Base-by-base conservation (phyloP, 2,888 invertebrate genomes). In the Julus scandinavius region DNA sequence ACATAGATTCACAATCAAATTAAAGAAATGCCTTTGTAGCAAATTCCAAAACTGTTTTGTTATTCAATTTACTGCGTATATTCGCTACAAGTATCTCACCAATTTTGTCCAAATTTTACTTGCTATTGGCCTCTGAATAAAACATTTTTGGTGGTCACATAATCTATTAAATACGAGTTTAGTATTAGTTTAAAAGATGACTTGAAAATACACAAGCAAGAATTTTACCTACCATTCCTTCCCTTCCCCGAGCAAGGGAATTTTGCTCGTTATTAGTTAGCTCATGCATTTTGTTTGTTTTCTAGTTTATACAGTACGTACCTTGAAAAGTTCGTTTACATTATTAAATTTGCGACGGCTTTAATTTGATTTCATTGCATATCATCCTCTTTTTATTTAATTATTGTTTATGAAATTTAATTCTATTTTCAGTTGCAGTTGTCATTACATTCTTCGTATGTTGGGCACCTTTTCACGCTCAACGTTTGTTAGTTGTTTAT, bases 391-490 rank as follows among this genome's bases (percentile, higher is more conserved):
- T 54, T 17, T 3, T 0, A 85, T 1, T 45, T 45, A 11, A 20
- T 29, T 87, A 20, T n/a, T 7, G n/a, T 50, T 45, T 45, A 13
- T 50, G 13, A 20, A 17, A 38, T 86, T 86, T 0, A 83, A n/a
- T 20, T 87, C 85, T 54, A 89, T 89, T 90, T 89, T 88, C 93
- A 98, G 98, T 96, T 90, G 97, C 97, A 1, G 98, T 98, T 41
- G 98, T 98, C 88, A 94, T 98, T 9, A 96, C 97, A 50, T 98
- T 98, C 93, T 98, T 98, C 93, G 93, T 97, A 13, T 98, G 98
- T 93, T 98, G 98, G 98, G 97, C 97, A 0, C 98, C 98, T 45
- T 98, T 98, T 93, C 98, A 98, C 93, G 95, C 96, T 89, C 98
- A 98, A 93, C 94, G 98, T 6, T 93, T 98, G 88, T 95, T 97